phyloP scores from a whole-genome alignment of 2,888 invertebrate genomes.

The Meandrusa payeni region DNA sequence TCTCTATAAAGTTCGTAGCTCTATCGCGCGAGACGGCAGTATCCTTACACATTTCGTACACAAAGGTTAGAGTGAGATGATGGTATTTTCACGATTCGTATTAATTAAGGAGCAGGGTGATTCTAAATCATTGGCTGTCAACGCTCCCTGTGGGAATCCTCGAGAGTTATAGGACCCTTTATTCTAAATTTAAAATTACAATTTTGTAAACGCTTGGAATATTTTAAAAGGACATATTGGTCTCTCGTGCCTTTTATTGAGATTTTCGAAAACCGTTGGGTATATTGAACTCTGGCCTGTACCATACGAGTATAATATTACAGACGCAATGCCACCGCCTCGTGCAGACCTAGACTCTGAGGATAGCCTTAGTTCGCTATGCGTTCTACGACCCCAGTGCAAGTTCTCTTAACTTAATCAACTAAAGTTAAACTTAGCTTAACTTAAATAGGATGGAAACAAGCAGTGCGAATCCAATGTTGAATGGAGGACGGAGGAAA shows the following conservation, averaged over 20 bases:
- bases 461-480: no score
- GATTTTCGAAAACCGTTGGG: conserved; percentile 23
- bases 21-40: conserved; percentile 48
- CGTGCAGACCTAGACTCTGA: no score
- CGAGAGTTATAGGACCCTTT: conserved; percentile 76
- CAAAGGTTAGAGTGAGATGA: conserved; percentile 48
- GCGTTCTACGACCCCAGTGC: no score
- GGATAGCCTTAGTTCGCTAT: no score
- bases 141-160: conserved; percentile 77
- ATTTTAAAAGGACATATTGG: conserved; percentile 62
- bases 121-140: conserved; percentile 76
- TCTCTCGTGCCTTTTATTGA: conserved; percentile 48
- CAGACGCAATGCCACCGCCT: no score
- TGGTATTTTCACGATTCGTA: conserved; percentile 49
- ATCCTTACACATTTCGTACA: conserved; percentile 25
- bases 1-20: conserved; percentile 68
- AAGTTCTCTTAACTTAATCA: no score
- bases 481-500: no score
- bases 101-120: conserved; percentile 72
- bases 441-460: no score
- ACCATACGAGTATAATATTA: no score
- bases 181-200: conserved; percentile 80
- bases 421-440: no score
- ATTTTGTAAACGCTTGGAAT: conserved; percentile 72
- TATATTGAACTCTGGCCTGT: conserved; percentile 24